These are phyloP conservation scores for Acridotheres tristis DNA, from an alignment of 2,797 vertebrate species.

Conservation along the genomic window DNA sequence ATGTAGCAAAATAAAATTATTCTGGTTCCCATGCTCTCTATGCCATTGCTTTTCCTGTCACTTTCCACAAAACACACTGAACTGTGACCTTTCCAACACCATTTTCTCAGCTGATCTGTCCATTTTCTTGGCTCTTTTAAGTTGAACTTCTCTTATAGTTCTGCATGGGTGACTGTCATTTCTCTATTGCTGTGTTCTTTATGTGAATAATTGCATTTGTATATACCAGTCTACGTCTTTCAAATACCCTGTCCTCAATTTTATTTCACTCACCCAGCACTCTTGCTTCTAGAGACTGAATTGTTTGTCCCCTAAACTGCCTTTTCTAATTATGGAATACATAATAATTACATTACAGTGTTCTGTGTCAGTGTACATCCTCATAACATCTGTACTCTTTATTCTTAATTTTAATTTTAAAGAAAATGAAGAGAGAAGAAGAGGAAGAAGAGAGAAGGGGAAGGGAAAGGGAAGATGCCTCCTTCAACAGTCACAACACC, in stretches of 20 bases:
- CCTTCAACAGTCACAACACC: neutral
- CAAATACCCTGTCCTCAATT: neutral
- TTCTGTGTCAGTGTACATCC: neutral
- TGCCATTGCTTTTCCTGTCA: neutral
- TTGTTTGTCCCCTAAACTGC: neutral
- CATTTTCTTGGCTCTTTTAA: neutral
- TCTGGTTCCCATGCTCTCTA: neutral
- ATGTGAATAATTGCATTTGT: neutral
- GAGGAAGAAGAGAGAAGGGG: too few relatives aligned
- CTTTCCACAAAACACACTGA: neutral
- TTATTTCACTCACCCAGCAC: neutral
- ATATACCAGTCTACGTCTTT: neutral
- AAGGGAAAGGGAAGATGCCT: rapidly evolving
- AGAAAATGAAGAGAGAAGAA: too few relatives aligned
- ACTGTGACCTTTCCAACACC: neutral
- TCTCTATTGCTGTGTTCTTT: neutral
- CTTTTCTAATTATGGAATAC: neutral
- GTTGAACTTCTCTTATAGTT: neutral
- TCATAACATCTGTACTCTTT: neutral
- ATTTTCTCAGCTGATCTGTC: neutral
- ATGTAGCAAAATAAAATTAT: neutral
- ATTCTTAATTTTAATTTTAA: neutral
- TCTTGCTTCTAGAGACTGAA: neutral
- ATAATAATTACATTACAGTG: neutral
- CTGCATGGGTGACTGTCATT: neutral